Conservation (phyloP, 2,888 invertebrate genomes). For the Eupithecia inturbata region DNA sequence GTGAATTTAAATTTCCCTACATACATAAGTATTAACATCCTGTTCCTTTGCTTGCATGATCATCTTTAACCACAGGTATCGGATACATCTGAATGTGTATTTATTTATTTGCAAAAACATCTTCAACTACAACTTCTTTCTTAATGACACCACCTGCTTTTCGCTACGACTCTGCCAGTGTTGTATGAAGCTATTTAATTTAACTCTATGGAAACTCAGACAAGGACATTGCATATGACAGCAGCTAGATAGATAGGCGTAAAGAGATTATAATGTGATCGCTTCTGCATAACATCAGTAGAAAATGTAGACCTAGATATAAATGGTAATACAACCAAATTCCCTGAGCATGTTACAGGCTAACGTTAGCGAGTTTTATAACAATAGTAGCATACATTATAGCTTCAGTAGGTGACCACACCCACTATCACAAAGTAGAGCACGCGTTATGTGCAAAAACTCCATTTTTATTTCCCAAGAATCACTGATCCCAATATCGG, state of each 20-base stretch:
- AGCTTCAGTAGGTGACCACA: slow-evolving; percentile 24
- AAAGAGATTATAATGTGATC: too few relatives aligned
- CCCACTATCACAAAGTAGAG: slow-evolving; percentile 37
- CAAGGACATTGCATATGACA: too few relatives aligned
- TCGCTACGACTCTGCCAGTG: too few relatives aligned
- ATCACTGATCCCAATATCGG: slow-evolving; percentile 27
- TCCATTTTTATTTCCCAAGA: slow-evolving; percentile 38
- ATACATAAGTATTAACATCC: background rate
- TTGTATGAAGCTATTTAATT: too few relatives aligned
- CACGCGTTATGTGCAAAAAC: slow-evolving; percentile 30
- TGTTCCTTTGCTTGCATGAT: background rate
- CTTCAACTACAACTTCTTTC: too few relatives aligned
- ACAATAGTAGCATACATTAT: slow-evolving; percentile 10
- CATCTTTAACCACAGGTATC: background rate
- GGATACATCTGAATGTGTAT: background rate
- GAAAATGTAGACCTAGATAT: background rate
- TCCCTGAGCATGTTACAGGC: background rate
- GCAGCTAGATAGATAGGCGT: too few relatives aligned
- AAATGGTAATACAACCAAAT: background rate
- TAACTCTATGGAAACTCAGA: too few relatives aligned
- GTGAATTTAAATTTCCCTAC: background rate
- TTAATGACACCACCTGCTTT: too few relatives aligned
- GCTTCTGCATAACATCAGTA: too few relatives aligned
- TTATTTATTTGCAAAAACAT: background rate
- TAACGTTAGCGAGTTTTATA: too few relatives aligned